Conservation (phyloP, 2,113 vertebrate species). For the Camelus bactrianus region DNA sequence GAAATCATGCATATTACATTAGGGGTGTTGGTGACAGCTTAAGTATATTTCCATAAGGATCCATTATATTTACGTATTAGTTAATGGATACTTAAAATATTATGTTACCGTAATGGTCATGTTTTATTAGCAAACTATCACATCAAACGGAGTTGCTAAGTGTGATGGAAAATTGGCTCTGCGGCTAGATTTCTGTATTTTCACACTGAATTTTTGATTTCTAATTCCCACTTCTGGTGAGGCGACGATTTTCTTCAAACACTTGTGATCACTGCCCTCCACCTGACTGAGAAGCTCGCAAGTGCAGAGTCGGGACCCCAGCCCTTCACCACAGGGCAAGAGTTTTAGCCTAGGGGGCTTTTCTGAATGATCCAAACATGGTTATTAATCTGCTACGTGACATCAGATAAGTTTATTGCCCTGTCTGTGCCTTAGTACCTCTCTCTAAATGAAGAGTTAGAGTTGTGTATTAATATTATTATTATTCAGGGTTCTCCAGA, state of each 20-base stretch:
- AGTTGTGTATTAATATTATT: neutral
- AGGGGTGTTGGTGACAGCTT: constrained; percentile 86
- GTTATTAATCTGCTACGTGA: neutral
- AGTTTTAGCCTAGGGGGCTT: neutral
- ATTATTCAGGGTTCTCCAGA: neutral
- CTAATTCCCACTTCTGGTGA: constrained; percentile 64
- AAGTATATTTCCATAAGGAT: constrained; percentile 87
- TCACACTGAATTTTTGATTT: constrained; percentile 76
- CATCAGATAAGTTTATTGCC: too few species aligned
- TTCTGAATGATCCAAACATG: neutral
- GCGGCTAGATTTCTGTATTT: constrained; percentile 68
- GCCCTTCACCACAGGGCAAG: neutral
- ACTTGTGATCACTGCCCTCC: constrained; percentile 32
- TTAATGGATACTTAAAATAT: constrained; percentile 85
- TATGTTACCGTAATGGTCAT: constrained; percentile 85
- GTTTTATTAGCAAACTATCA: constrained; percentile 86
- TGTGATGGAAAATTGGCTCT: constrained; percentile 82
- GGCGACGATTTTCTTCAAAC: constrained; percentile 20
- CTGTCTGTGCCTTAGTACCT: neutral
- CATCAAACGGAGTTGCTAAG: constrained; percentile 72
- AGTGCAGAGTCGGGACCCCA: constrained; percentile 37
- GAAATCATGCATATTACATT: constrained; percentile 86
- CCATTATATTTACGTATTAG: constrained; percentile 89
- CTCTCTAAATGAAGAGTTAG: neutral
- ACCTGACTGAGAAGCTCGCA: neutral